These are phyloP conservation scores for Leguminivora glycinivorella DNA, from an alignment of 1,140 invertebrate species.

Conservation along the genomic window DNA sequence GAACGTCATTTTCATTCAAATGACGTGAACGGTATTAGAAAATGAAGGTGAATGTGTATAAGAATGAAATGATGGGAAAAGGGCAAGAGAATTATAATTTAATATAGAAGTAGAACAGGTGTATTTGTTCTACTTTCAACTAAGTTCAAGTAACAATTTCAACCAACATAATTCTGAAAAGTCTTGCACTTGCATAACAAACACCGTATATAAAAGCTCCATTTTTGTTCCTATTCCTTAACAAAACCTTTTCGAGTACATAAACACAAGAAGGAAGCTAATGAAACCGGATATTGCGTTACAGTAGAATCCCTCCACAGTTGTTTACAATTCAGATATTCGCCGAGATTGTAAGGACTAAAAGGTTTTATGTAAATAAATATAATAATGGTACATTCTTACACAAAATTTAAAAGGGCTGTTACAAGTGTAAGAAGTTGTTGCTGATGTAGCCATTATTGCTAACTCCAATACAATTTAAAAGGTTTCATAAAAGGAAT, in stretches of 20 bases:
- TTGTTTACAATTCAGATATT: slow-evolving; percentile 13
- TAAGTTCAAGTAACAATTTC: neutral
- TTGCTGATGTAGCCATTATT: neutral
- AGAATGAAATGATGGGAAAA: too few species aligned
- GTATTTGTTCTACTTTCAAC: neutral
- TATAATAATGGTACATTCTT: neutral
- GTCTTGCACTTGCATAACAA: neutral
- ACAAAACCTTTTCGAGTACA: neutral
- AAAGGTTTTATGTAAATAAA: neutral
- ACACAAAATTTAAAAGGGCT: neutral
- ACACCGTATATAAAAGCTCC: neutral
- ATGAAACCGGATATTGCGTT: slow-evolving; percentile 16
- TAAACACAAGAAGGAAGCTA: neutral
- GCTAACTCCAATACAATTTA: neutral
- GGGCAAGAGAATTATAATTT: too few species aligned
- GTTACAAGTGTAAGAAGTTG: neutral
- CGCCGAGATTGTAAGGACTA: neutral
- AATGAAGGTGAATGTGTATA: too few species aligned
- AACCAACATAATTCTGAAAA: neutral
- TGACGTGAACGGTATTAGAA: too few species aligned
- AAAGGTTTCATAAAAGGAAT: too few species aligned
- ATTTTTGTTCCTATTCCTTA: neutral
- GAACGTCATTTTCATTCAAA: too few species aligned
- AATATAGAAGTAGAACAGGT: too few species aligned
- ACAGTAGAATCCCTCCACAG: neutral